Evolutionary conservation across 2,797 vertebrate genomes (phyloP).

Genomic region (Euthynnus affinis): DNA sequence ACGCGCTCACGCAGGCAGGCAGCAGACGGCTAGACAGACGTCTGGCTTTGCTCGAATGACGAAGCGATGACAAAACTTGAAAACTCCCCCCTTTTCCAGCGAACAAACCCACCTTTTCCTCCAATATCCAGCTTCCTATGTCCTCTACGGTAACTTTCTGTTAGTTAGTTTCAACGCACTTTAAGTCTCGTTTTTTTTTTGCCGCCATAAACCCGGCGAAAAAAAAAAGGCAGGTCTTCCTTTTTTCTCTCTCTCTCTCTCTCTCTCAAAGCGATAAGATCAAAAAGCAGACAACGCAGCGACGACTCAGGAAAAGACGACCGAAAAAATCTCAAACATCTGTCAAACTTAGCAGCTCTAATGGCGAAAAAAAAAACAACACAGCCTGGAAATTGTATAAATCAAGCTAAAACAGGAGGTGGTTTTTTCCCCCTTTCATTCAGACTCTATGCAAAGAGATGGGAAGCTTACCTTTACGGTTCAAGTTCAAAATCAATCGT

Average conservation of each 20-base stretch:
- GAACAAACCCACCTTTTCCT: conserved; percentile 1
- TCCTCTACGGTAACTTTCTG: not conserved
- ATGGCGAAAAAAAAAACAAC: not conserved
- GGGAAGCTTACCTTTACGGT: conserved; percentile 14
- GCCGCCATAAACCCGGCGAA: not conserved
- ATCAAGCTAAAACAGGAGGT: not conserved
- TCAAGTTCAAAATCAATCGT: conserved; percentile 57
- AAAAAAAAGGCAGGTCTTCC: not conserved
- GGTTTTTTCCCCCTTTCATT: rapidly evolving
- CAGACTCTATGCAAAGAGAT: not conserved
- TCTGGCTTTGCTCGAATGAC: conserved; percentile 75
- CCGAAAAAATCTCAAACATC: not conserved
- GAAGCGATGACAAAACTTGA: conserved; percentile 67
- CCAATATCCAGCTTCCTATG: rapidly evolving
- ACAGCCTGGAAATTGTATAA: not conserved
- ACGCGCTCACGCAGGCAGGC: not conserved
- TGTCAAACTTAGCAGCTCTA: not conserved
- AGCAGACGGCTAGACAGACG: conserved; percentile 70
- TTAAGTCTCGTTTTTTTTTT: not conserved
- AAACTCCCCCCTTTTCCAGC: conserved; percentile 17
- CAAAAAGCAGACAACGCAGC: conserved; percentile 8
- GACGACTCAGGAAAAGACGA: not conserved
- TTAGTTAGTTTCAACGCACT: conserved; percentile 17
- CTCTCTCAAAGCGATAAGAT: not conserved
- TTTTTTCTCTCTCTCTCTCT: too few species aligned